phyloP scores from a whole-genome alignment of 2,113 vertebrate species.

The Scalopus aquaticus region DNA sequence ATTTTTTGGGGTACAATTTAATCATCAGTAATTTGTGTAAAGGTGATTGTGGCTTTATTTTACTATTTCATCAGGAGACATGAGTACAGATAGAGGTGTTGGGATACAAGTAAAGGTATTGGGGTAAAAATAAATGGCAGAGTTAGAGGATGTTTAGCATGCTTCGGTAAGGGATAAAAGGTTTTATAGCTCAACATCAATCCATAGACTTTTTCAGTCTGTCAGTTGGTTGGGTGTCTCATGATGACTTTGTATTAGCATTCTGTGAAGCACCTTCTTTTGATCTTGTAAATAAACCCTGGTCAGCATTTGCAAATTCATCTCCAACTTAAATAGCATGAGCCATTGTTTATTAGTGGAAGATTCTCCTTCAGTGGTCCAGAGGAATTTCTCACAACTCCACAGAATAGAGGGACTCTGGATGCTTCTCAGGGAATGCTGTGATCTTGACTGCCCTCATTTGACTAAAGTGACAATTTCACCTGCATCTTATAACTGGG shows the following conservation, averaged over 20 bases:
- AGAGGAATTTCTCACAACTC: neutral
- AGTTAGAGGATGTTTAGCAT: neutral
- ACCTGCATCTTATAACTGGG: neutral
- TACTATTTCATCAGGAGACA: neutral
- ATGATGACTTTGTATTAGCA: neutral
- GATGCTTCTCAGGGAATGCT: neutral
- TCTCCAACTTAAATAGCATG: neutral
- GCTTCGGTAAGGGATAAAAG: neutral
- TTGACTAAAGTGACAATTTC: neutral
- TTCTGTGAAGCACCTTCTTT: neutral
- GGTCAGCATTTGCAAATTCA: neutral
- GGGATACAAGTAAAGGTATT: neutral
- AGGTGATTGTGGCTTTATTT: neutral
- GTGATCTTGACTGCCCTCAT: neutral
- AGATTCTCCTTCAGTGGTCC: neutral
- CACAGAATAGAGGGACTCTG: neutral
- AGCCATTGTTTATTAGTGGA: neutral
- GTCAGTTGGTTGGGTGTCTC: neutral
- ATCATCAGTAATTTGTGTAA: neutral
- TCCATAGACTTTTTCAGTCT: neutral
- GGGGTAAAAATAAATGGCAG: neutral
- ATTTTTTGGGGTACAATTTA: slow-evolving; percentile 12
- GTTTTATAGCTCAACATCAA: neutral
- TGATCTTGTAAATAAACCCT: neutral
- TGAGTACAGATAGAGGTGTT: neutral